phyloP scores from a whole-genome alignment of 2,888 invertebrate genomes.

The Panopea generosa region DNA sequence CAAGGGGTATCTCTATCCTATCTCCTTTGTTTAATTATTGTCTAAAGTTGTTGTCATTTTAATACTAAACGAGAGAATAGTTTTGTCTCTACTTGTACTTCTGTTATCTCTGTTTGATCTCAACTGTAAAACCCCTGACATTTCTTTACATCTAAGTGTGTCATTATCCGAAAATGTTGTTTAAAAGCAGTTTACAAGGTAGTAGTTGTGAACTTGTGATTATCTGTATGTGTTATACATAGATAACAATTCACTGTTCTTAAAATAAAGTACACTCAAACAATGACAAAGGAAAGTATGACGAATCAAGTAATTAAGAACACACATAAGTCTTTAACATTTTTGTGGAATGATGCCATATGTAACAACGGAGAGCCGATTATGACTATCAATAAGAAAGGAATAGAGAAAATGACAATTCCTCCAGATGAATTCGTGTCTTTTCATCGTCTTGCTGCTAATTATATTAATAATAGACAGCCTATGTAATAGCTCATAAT shows the following conservation, averaged over 20 bases:
- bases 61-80: constrained; percentile 26
- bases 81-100: constrained; percentile 21
- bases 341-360: constrained; percentile 15
- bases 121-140: neutral
- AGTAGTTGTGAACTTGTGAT: too few species aligned
- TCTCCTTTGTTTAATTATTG: constrained; percentile 29
- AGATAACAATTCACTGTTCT: too few species aligned
- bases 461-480: too few species aligned
- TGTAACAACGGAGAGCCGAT: too few species aligned
- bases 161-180: constrained; percentile 9
- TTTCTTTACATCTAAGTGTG: constrained; percentile 1
- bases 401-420: too few species aligned
- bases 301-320: neutral
- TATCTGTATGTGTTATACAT: too few species aligned
- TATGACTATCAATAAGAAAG: too few species aligned
- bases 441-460: too few species aligned
- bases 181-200: too few species aligned
- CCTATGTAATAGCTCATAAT: too few species aligned
- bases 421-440: too few species aligned
- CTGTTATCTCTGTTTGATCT: constrained; percentile 18
- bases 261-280: constrained; percentile 13
- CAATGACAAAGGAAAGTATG: constrained; percentile 6
- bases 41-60: neutral
- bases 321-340: constrained; percentile 1
- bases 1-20: constrained; percentile 12